phyloP scores from a whole-genome alignment of 2,888 invertebrate genomes.

The Drosophila infuscata region DNA sequence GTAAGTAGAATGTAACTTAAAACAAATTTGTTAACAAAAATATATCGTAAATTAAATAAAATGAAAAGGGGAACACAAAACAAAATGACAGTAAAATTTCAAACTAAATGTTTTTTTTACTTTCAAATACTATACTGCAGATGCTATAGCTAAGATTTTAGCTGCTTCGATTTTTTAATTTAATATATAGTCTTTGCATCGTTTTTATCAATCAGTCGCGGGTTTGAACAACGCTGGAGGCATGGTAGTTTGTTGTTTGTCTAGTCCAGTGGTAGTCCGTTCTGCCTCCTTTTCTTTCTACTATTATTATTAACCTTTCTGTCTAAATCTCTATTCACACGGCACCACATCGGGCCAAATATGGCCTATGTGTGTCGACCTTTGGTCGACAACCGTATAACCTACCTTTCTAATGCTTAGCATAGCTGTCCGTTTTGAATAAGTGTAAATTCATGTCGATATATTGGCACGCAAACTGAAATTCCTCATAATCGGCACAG shows the following conservation, averaged over 20 bases:
- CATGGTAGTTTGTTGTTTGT: no score
- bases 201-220: no score
- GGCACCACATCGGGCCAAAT: no score
- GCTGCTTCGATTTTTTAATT: background rate
- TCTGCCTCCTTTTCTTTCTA: no score
- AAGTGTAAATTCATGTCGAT: no score
- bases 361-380: no score
- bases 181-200: background rate
- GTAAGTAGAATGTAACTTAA: constrained; percentile 72
- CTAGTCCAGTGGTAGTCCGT: no score
- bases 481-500: background rate
- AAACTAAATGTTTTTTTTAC: constrained; percentile 3
- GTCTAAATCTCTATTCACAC: no score
- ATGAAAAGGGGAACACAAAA: constrained; percentile 50
- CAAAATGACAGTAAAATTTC: constrained; percentile 12
- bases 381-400: no score
- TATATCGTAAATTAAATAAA: constrained; percentile 52
- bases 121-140: constrained; percentile 1
- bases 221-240: no score
- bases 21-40: constrained; percentile 70
- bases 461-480: background rate
- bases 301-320: no score
- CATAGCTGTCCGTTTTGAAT: background rate
- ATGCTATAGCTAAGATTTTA: background rate
- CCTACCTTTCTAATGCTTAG: background rate